Base-by-base conservation (phyloP, 1,140 invertebrate genomes). In the Drosophila melanica region DNA sequence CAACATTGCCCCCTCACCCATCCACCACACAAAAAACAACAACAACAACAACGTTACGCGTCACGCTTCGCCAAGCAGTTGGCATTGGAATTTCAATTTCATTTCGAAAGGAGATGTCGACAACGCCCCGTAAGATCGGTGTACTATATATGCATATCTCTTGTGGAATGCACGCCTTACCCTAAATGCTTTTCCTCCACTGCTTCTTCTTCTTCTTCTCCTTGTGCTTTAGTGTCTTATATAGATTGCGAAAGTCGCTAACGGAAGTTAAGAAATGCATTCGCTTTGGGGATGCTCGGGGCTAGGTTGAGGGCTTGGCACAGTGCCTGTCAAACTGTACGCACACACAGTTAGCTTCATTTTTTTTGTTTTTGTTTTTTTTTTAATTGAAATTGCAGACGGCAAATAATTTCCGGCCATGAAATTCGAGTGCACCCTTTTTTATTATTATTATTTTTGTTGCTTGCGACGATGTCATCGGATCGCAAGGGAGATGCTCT, bases 351-450 rank as follows among this genome's bases (percentile, higher is more conserved):
- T 41, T 20, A 41, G 14, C 37, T 44, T 41, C 41, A 51, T 44
- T 16, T 45, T 20, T 16, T 45, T 47, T 18, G 23, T 12, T 14
- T 5, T 47, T 71, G 63, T 67, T 18, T 47, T 12, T 14, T 5
- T 47, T 71, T 66, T 67, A 87, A 87, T 87, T 87, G 84, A 87
- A 87, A 89, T 77, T 77, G 84, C 82, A 87, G 82, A 87, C 82
- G 65, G 62, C 79, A 79, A 76, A 87, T 84, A 79, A 87, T 89
- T 87, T 87, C 82, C 82, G 84, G 84, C 50, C 75, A 63, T 86
- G 79, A 89, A 87, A 89, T 87, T 65, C 37, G 82, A 86, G 81
- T 86, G 77, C 82, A 85, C 81, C 81, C 81, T 86, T 81, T 50
- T 53, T 30, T n/a, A 11, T 14, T 11, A 14, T 41, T 12, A 12